Conservation (phyloP, 2,113 vertebrate genomes). For the Baryphthengus martii region DNA sequence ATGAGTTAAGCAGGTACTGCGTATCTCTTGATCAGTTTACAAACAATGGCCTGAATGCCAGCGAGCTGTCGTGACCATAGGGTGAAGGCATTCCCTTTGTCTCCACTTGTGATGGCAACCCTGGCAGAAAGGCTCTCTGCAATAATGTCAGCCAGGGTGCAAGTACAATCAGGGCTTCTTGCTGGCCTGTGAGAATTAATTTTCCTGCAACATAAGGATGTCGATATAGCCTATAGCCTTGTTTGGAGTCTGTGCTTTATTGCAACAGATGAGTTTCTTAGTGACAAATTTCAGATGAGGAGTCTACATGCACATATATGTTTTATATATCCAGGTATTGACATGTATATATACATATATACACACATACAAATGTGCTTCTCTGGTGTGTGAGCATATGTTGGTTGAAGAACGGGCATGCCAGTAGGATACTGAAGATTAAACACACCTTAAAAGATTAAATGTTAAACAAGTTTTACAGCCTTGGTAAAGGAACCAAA, state of each 20-base stretch:
- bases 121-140: not conserved
- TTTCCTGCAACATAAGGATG: not conserved
- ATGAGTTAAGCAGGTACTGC: accelerated
- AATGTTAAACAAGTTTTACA: not conserved
- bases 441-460: not conserved
- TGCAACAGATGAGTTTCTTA: not conserved
- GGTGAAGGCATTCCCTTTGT: not conserved
- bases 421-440: not conserved
- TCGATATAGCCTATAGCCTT: not conserved
- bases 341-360: not conserved
- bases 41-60: accelerated
- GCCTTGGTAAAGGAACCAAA: not conserved
- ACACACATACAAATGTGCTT: not conserved
- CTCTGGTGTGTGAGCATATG: not conserved
- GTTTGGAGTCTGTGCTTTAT: not conserved
- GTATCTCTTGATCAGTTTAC: not conserved
- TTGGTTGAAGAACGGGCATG: not conserved
- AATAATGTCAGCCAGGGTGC: not conserved
- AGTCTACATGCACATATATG: not conserved
- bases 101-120: not conserved
- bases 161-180: not conserved
- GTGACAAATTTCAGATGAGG: not conserved
- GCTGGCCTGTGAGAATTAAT: not conserved
- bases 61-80: not conserved
- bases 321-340: not conserved